Conservation (phyloP, 1,140 invertebrate genomes). For the Popillia japonica region DNA sequence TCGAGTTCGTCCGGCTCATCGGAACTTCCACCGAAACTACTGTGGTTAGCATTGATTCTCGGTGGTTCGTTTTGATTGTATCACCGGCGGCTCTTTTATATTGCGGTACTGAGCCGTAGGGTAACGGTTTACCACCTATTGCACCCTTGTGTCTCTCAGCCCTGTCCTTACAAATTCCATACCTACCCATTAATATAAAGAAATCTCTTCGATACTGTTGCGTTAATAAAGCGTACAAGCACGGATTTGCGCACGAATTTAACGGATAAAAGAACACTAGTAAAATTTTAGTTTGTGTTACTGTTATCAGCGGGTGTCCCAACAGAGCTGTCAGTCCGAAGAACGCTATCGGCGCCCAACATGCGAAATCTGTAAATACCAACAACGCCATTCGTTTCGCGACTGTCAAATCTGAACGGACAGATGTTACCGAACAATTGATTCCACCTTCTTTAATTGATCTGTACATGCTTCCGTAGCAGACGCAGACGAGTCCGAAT, state of each 20-base stretch:
- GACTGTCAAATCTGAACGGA: slow-evolving; percentile 76
- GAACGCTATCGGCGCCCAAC: slow-evolving; percentile 85
- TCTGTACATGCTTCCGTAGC: slow-evolving; percentile 84
- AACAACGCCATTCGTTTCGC: too few relatives aligned
- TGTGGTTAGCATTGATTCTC: slow-evolving; percentile 46
- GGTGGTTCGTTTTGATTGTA: slow-evolving; percentile 40
- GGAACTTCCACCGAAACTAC: slow-evolving; percentile 49
- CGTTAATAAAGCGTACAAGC: slow-evolving; percentile 88
- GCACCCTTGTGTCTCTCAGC: slow-evolving; percentile 52
- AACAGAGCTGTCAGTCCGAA: slow-evolving; percentile 82
- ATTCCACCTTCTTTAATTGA: slow-evolving; percentile 65
- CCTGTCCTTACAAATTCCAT: slow-evolving; percentile 63
- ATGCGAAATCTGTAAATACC: slow-evolving; percentile 87
- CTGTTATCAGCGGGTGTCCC: slow-evolving; percentile 82
- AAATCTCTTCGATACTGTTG: slow-evolving; percentile 86
- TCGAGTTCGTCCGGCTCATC: slow-evolving; percentile 40
- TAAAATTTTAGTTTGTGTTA: slow-evolving; percentile 87
- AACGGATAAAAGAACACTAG: slow-evolving; percentile 93
- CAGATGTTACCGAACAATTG: slow-evolving; percentile 70
- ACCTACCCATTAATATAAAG: slow-evolving; percentile 70
- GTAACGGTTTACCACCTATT: slow-evolving; percentile 54
- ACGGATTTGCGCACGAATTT: slow-evolving; percentile 94
- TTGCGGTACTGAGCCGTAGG: slow-evolving; percentile 50
- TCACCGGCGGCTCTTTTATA: slow-evolving; percentile 47
- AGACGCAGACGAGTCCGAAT: slow-evolving; percentile 79